Evolutionary conservation across 53 echinoderm and acorn worm species (phyloP), one percentile per base, ranked within the genome.

Genomic region (Mesocentrotus franciscanus): DNA sequence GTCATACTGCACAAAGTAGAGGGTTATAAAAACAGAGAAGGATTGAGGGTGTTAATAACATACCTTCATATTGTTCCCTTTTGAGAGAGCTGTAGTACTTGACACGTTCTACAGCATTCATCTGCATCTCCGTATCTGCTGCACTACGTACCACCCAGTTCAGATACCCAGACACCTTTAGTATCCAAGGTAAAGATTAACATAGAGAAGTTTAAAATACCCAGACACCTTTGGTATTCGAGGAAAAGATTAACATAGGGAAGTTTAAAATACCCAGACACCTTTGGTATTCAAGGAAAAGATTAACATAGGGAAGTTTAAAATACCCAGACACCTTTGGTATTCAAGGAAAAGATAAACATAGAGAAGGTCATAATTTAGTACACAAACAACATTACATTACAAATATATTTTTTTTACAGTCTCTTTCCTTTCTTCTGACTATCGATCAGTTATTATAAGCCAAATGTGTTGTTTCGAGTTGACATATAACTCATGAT

Each of bases 101-200:
- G 42, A 97, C 95, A 83, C 98, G 74, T 79, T 97, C 98, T 70
- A 98, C 94, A n/a, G 98, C 98, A 85, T 98, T 98, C 98, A 98
- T 98, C 91, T 98, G 97, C 97, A 97, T 98, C 96, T 98, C 98
- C 79, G 97, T 95, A 71, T 98, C 98, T 55, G 98, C 96, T 78
- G 97, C 95, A 60, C 95, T 97, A 71, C 98, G 98, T 35, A 98
- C 96, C 57, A 98, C 98, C 98, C 98, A 98, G 96, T 98, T 98
- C 72, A 98, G 95, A 83, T 96, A 96, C 36, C 91, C 91, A 30
- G 98, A 96, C 78, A 98, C 96, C 98, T 98, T 79, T 33, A 6
- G 18, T 33, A 78, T 33, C 13, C 79, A 30, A 33, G 79, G 79
- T 55, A 17, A 18, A 14, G 27, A 29, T 10, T 62, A 62, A 62